Conservation (phyloP, 2,888 invertebrate genomes). For the Tetragonisca angustula region DNA sequence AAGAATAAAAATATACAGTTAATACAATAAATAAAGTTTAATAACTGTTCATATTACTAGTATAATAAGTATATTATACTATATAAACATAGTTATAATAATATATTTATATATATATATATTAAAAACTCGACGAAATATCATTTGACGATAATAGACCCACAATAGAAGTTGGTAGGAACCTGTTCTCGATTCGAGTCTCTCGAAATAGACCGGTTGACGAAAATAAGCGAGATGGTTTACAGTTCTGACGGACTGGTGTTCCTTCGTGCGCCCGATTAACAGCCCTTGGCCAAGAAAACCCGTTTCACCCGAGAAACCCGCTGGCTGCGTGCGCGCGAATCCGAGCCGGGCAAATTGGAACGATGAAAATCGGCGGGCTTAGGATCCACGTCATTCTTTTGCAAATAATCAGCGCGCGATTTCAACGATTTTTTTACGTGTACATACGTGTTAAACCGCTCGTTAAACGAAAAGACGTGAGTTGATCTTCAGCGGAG, state of each 20-base stretch:
- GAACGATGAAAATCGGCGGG: neutral
- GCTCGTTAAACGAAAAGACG: slow-evolving; percentile 34
- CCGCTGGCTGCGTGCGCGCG: neutral
- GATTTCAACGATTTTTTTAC: slow-evolving; percentile 42
- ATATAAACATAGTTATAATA: too few species aligned
- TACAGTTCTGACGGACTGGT: slow-evolving; percentile 18
- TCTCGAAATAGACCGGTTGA: slow-evolving; percentile 12
- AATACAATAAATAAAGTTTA: too few species aligned
- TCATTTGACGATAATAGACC: neutral
- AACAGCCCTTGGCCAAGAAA: slow-evolving; percentile 42
- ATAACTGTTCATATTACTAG: too few species aligned
- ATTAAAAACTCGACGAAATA: slow-evolving; percentile 6
- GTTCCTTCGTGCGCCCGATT: neutral
- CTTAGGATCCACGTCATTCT: neutral
- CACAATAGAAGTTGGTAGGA: slow-evolving; percentile 5
- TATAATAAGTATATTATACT: too few species aligned
- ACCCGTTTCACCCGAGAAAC: neutral
- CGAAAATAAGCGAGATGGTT: slow-evolving; percentile 29
- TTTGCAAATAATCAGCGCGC: slow-evolving; percentile 46
- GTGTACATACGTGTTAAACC: neutral
- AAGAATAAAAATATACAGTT: too few species aligned
- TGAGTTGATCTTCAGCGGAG: neutral
- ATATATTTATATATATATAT: too few species aligned
- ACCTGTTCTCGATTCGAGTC: slow-evolving; percentile 11
- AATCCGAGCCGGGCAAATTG: neutral